Conservation (phyloP, 2,113 vertebrate species). For the Trogon melanurus region DNA sequence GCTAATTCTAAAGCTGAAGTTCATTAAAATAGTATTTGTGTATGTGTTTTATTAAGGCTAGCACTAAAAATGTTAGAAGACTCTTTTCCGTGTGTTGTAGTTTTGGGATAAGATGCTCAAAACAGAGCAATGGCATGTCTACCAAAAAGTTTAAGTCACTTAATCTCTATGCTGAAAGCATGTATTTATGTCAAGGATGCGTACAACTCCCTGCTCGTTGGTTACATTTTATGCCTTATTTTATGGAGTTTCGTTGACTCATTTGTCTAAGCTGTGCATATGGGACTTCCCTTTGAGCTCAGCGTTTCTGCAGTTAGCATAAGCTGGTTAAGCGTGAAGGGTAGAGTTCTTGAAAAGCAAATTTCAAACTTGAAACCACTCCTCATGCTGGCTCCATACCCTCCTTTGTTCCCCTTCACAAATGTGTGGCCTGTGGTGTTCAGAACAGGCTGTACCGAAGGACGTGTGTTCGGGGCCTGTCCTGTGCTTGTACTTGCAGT, state of each 20-base stretch:
- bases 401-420: neutral
- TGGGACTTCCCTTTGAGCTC: neutral
- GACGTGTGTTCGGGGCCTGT: neutral
- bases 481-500: conserved; percentile 22
- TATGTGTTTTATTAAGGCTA: neutral
- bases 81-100: neutral
- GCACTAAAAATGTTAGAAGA: neutral
- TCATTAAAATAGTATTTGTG: neutral
- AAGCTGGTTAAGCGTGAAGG: neutral
- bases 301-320: neutral
- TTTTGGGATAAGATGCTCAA: neutral
- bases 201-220: neutral
- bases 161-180: neutral
- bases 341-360: neutral
- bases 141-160: neutral
- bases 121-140: neutral
- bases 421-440: neutral
- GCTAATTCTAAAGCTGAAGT: neutral
- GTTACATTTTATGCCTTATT: neutral
- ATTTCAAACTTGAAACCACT: neutral
- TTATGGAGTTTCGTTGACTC: neutral
- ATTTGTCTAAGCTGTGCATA: neutral
- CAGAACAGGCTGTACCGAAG: conserved; percentile 44
- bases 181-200: neutral
- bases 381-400: neutral